Percentiles rank a stretch among this genome's conserved stretches.
phyloP scores from a whole-genome alignment of 2,888 invertebrate species.

The Oxyteleia sp. region DNA sequence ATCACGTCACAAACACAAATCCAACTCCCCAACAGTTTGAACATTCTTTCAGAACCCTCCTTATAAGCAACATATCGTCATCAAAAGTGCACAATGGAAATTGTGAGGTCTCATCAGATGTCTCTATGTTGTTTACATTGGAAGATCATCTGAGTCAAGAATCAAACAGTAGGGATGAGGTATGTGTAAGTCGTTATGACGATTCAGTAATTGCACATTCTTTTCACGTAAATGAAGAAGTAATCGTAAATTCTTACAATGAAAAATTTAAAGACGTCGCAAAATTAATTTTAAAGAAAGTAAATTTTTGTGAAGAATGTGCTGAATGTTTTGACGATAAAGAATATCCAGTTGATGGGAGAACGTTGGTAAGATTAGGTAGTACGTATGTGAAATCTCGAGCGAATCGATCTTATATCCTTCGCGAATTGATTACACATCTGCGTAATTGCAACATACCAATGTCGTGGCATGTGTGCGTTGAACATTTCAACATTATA shows the following conservation, averaged over 20 bases:
- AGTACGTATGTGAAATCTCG: background rate
- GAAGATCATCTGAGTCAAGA: background rate
- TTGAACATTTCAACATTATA: too few relatives aligned
- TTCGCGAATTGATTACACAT: background rate
- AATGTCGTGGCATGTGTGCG: background rate
- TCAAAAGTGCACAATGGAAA: background rate
- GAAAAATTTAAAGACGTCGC: background rate
- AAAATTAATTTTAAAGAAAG: constrained; percentile 4
- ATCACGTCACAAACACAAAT: background rate
- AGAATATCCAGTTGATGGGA: background rate
- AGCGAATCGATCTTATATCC: background rate
- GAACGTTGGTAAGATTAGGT: background rate
- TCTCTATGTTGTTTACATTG: constrained; percentile 1
- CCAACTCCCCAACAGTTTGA: constrained; percentile 21
- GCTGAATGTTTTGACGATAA: background rate
- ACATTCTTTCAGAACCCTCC: constrained; percentile 2
- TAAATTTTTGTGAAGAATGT: constrained; percentile 6
- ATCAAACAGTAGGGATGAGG: too few relatives aligned
- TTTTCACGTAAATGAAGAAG: background rate
- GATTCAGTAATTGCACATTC: background rate
- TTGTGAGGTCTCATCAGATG: constrained; percentile 10
- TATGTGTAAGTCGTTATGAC: background rate
- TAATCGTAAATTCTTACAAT: background rate
- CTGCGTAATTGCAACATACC: background rate
- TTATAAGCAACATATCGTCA: background rate